Percentiles rank a stretch among this genome's conserved stretches.
Evolutionary conservation across 2,888 invertebrate genomes (phyloP).

Genomic region (Teleiodes luculella): DNA sequence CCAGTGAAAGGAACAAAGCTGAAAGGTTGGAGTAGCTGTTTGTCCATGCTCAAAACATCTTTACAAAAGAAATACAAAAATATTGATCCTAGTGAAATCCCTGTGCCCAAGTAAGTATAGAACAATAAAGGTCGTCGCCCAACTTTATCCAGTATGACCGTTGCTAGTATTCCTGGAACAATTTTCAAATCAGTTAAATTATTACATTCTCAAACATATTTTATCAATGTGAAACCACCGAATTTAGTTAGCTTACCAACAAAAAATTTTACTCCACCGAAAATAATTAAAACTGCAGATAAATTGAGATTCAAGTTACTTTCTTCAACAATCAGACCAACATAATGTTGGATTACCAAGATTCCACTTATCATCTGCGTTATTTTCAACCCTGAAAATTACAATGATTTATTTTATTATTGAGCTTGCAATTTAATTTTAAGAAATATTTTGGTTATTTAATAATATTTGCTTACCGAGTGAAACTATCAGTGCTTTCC

Average conservation of each 20-base stretch:
- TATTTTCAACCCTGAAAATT: slow-evolving; percentile 49
- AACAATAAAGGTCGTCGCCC: slow-evolving; percentile 70
- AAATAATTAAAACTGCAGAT: slow-evolving; percentile 51
- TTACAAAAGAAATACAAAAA: no score
- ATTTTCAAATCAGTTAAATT: no score
- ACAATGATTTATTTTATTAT: no score
- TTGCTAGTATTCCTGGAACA: slow-evolving; percentile 54
- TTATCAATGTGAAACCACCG: no score
- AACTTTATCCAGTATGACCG: slow-evolving; percentile 47
- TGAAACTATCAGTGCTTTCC: slow-evolving; percentile 58
- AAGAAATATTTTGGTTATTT: no score
- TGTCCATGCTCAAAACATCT: no score
- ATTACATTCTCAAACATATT: no score
- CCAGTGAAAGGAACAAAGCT: slow-evolving; percentile 58
- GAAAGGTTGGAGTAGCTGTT: slow-evolving; percentile 50
- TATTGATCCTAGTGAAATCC: slow-evolving; percentile 28
- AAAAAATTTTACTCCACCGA: slow-evolving; percentile 50
- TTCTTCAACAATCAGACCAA: slow-evolving; percentile 55
- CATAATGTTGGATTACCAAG: slow-evolving; percentile 50
- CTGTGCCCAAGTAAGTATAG: slow-evolving; percentile 53
- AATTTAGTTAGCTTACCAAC: slow-evolving; percentile 40
- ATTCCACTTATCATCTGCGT: slow-evolving; percentile 52
- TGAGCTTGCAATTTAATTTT: no score
- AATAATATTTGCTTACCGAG: slow-evolving; percentile 38
- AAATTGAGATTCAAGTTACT: slow-evolving; percentile 40